Conservation (phyloP, 2,888 invertebrate species). For the Cosmorhoe ocellata region DNA sequence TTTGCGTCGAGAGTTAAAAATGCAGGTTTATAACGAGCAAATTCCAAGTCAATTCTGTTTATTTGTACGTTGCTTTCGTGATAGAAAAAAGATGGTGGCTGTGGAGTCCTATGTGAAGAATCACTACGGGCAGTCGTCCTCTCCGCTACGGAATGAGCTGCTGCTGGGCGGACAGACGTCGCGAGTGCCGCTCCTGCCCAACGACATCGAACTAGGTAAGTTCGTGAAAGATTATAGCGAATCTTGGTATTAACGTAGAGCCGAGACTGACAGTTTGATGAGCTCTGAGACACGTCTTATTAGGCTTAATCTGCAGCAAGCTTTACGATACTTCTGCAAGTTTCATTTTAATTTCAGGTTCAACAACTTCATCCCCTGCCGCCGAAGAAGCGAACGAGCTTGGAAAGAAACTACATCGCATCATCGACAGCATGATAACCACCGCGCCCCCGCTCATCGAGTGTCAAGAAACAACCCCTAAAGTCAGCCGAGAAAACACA, state of each 20-base stretch:
- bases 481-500: conserved; percentile 21
- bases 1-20: too few species aligned
- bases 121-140: conserved; percentile 45
- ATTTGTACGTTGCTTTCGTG: conserved; percentile 22
- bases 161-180: conserved; percentile 39
- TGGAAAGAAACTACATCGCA: conserved; percentile 53
- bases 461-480: conserved; percentile 39
- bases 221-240: too few species aligned
- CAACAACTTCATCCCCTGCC: conserved; percentile 44
- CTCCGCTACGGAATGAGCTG: conserved; percentile 23
- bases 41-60: neutral
- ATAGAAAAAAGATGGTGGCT: conserved; percentile 58
- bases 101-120: conserved; percentile 60
- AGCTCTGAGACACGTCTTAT: too few species aligned
- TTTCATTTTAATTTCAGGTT: conserved; percentile 39
- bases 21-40: too few species aligned
- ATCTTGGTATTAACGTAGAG: too few species aligned
- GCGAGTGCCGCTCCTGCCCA: conserved; percentile 54
- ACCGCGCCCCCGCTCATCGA: conserved; percentile 41
- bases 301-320: too few species aligned
- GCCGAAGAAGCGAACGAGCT: conserved; percentile 49
- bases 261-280: too few species aligned
- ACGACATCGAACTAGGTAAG: conserved; percentile 54
- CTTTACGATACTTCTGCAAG: too few species aligned
- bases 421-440: conserved; percentile 50